Conservation (phyloP, 2,888 invertebrate species). For the Polymixis flavicincta region DNA sequence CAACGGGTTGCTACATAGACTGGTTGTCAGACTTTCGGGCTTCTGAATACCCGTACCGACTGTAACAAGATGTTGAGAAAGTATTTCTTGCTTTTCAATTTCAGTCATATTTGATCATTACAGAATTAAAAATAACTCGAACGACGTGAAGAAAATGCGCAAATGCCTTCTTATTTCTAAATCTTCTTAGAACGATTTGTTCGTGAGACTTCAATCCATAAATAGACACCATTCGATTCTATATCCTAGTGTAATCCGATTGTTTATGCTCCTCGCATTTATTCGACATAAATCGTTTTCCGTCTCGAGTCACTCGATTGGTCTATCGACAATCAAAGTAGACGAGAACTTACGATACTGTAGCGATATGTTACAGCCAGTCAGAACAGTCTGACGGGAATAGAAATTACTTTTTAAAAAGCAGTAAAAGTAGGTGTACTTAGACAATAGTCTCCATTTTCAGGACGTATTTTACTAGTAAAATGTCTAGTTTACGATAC, state of each 20-base stretch:
- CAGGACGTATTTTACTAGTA: background rate
- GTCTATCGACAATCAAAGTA: conserved; percentile 21
- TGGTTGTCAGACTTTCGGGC: no score
- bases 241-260: conserved; percentile 2
- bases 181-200: no score
- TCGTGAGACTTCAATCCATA: background rate
- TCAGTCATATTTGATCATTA: no score
- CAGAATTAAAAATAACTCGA: no score
- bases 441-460: background rate
- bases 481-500: background rate
- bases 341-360: background rate
- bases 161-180: no score
- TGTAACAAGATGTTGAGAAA: no score
- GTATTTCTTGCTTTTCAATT: no score
- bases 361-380: background rate
- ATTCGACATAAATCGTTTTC: conserved; percentile 35
- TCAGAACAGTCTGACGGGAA: conserved; percentile 19
- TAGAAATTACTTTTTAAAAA: conserved; percentile 33
- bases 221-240: background rate
- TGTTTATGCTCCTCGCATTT: conserved; percentile 22
- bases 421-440: conserved; percentile 4
- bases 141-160: no score
- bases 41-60: no score
- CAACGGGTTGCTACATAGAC: no score
- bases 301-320: conserved; percentile 18